Percentiles rank a stretch among this genome's conserved stretches.
These are phyloP conservation scores for Pomacea canaliculata DNA, from an alignment of 2,888 invertebrate genomes.

Conservation along the genomic window DNA sequence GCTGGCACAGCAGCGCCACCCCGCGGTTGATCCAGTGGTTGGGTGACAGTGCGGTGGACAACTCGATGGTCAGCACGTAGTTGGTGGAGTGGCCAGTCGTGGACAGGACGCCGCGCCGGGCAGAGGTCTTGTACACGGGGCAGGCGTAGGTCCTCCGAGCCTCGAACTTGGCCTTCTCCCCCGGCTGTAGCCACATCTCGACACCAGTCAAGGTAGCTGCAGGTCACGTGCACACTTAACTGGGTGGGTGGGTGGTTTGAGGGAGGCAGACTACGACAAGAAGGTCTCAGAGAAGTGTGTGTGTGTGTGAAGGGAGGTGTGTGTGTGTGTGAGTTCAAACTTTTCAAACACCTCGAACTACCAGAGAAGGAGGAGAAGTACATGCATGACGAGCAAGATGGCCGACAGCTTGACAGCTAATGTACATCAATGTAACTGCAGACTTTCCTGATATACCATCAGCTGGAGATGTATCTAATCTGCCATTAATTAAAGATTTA, in stretches of 20 bases:
- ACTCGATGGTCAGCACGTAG: slow-evolving; percentile 65
- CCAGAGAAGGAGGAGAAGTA: too few relatives aligned
- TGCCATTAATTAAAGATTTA: too few relatives aligned
- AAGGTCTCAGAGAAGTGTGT: not conserved
- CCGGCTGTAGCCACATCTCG: slow-evolving; percentile 67
- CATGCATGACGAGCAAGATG: too few relatives aligned
- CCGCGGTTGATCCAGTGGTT: slow-evolving; percentile 69
- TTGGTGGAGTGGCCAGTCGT: slow-evolving; percentile 70
- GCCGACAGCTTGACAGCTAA: too few relatives aligned
- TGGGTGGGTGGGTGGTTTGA: too few relatives aligned
- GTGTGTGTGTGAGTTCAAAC: slow-evolving; percentile 1
- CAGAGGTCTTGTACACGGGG: slow-evolving; percentile 66
- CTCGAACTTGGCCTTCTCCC: slow-evolving; percentile 57
- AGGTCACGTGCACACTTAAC: too few relatives aligned
- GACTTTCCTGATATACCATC: too few relatives aligned
- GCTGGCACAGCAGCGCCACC: slow-evolving; percentile 69
- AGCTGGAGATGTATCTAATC: too few relatives aligned
- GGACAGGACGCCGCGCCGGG: slow-evolving; percentile 60
- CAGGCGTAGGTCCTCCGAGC: slow-evolving; percentile 29
- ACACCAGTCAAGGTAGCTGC: slow-evolving; percentile 33
- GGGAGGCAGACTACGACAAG: not conserved
- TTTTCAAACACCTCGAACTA: too few relatives aligned
- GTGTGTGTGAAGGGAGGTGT: not conserved
- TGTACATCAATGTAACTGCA: too few relatives aligned
- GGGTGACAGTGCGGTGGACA: slow-evolving; percentile 59